Base-by-base conservation (phyloP, 2,888 invertebrate genomes). In the Drosophila flavopinicola region DNA sequence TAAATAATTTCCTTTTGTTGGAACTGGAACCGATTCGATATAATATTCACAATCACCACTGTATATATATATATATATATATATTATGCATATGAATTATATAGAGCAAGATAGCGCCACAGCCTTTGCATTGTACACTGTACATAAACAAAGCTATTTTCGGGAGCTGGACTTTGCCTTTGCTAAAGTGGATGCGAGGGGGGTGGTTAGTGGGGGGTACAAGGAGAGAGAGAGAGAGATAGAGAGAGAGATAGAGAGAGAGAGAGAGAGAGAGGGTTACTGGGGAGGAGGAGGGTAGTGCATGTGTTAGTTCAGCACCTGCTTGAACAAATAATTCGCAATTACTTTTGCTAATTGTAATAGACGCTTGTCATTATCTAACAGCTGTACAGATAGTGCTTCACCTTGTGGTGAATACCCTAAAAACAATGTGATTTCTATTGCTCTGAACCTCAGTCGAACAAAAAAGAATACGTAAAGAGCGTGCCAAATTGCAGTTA, bases 381-480 rank as follows among this genome's bases (percentile, higher is more conserved):
- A 25, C 33, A 56, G 49, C 47, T 44, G 23, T 30, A 51, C 52
- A 75, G 69, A 77, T 77, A 72, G 58, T 67, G 63, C 54, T 58
- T 69, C 63, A 65, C 84, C 71, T 80, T 71, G 79, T 65, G 86
- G 86, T 83, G 86, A 85, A 85, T 85, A 85, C 86, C 80, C 79
- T 37, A 64, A 78, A 73, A 73, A 48, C 64, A 78, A 69, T 69
- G 69, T 59, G 76, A 83, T 79, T 75, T 58, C 64, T 64, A 30
- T 51, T 17, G 37, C 49, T 58, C 25, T 49, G 44, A 47, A 37
- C n/a, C n/a, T n/a, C n/a, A n/a, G n/a, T 51, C 17, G 20, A 42
- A 11, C 15, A 5, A 5, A 33, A 27, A 25, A n/a, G 11, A 11
- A 24, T 4, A 27, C 20, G 13, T 6, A 15, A 63, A 78, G 85